Base-by-base conservation (phyloP, 1,140 invertebrate species). In the Drosophila lacertosa region DNA sequence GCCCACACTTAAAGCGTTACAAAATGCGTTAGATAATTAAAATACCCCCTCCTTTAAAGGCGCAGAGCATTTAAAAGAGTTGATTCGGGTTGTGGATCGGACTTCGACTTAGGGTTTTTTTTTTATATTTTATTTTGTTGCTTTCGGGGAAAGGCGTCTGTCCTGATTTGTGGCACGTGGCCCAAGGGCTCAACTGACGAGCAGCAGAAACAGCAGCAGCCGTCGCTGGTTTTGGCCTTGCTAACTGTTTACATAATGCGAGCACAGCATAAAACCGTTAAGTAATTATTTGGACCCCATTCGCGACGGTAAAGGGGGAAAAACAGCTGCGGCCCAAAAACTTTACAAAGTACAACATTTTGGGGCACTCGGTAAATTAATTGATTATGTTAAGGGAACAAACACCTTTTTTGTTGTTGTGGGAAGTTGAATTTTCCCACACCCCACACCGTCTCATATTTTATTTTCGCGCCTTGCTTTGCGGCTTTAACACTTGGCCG, bases 251-350 rank as follows among this genome's bases (percentile, higher is more conserved):
- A 54, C 66, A 70, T 74, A 70, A 74, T 74, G 71, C 71, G 65
- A 64, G 59, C 71, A 40, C 54, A 70, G 66, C 71, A 70, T 70
- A 69, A 70, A 74, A 70, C 66, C 71, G 71, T 74, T 74, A 74
- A 74, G 71, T 74, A 74, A 74, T 74, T 74, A 74, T 70, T 70
- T 65, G 60, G 60, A 60, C 59, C 42, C 24, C 59, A 40, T 48
- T 26, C 16, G 42, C 42, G n/a, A n/a, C n/a, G n/a, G n/a, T n/a
- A n/a, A n/a, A 35, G 4, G n/a, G 33, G 2, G 2, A 35, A 5
- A 10, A 10, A 13, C 1, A 11, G 11, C 11, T 13, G n/a, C 2
- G 33, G 45, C 4, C 9, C 26, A 63, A 59, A 63, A 59, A 54
- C 58, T 54, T 63, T 68, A 68, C 63, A 32, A 68, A 68, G 65